Conservation (phyloP, 2,113 vertebrate genomes). For the Anser brachyrhynchus region DNA sequence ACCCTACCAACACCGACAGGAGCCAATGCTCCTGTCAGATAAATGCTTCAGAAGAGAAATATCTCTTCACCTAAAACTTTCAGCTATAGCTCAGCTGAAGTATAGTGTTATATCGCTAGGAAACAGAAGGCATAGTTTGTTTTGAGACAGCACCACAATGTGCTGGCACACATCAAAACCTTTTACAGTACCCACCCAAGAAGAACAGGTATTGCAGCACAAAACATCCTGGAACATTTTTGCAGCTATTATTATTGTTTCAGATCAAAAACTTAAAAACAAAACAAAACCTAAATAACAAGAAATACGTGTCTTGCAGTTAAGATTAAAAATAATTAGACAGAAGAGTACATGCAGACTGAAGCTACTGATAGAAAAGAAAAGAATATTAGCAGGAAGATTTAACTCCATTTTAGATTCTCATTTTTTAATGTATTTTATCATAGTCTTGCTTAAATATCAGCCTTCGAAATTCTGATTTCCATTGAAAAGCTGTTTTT, state of each 20-base stretch:
- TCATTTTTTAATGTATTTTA: not conserved
- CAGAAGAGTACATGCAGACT: not conserved
- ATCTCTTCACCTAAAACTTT: not conserved
- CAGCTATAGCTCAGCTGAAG: not conserved
- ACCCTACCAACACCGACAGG: not conserved
- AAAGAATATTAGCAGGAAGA: not conserved
- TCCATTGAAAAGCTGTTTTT: not conserved
- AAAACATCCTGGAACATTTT: not conserved
- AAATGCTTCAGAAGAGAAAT: not conserved
- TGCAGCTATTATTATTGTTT: not conserved
- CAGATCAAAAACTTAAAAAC: not conserved
- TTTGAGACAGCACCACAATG: not conserved
- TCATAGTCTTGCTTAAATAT: fast-evolving
- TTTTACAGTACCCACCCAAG: not conserved
- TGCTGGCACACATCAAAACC: not conserved
- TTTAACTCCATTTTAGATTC: not conserved
- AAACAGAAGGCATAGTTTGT: not conserved
- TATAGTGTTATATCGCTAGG: not conserved
- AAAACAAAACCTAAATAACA: not conserved
- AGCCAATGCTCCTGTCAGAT: not conserved
- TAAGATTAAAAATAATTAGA: not conserved
- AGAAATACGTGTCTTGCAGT: not conserved
- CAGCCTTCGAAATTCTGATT: not conserved
- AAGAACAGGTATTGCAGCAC: not conserved
- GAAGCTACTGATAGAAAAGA: not conserved